phyloP scores from a whole-genome alignment of 2,888 invertebrate species.

The Agriopis marginaria region DNA sequence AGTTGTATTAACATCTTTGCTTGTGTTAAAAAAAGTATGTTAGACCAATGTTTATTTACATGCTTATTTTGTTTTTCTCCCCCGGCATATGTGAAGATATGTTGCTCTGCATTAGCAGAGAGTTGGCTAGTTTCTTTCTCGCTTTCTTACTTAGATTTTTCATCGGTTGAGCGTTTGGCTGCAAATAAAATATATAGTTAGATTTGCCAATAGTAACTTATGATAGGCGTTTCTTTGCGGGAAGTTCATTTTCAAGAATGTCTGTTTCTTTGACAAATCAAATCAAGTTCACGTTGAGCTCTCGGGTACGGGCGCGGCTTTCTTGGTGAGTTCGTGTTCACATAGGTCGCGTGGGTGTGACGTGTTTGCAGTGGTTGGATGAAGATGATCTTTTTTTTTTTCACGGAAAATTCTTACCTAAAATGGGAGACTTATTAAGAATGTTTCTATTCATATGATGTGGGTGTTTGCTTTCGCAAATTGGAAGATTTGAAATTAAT shows the following conservation, averaged over 20 bases:
- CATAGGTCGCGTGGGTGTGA: slow-evolving; percentile 44
- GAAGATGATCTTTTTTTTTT: slow-evolving; percentile 47
- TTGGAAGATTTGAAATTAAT: background rate
- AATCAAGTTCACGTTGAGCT: background rate
- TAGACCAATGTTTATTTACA: slow-evolving; percentile 56
- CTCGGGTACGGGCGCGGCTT: background rate
- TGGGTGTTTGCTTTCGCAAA: slow-evolving; percentile 27
- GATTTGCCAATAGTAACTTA: too few species aligned
- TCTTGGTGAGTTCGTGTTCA: slow-evolving; percentile 22
- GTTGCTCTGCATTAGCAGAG: slow-evolving; percentile 69
- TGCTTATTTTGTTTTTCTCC: slow-evolving; percentile 62
- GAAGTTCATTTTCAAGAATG: too few species aligned
- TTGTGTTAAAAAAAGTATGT: background rate
- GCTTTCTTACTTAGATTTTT: slow-evolving; percentile 80
- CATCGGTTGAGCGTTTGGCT: slow-evolving; percentile 70
- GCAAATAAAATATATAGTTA: slow-evolving; percentile 6
- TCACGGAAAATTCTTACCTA: slow-evolving; percentile 32
- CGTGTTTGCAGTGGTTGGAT: slow-evolving; percentile 32
- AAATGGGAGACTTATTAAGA: slow-evolving; percentile 46
- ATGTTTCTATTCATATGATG: slow-evolving; percentile 46
- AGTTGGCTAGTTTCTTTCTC: slow-evolving; percentile 68
- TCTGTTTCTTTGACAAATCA: too few species aligned
- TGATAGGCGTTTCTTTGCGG: too few species aligned
- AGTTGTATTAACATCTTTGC: too few species aligned
- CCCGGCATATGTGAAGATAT: slow-evolving; percentile 70